Base-by-base conservation (phyloP, 2,888 invertebrate genomes). In the Scaptomyza tumidula region DNA sequence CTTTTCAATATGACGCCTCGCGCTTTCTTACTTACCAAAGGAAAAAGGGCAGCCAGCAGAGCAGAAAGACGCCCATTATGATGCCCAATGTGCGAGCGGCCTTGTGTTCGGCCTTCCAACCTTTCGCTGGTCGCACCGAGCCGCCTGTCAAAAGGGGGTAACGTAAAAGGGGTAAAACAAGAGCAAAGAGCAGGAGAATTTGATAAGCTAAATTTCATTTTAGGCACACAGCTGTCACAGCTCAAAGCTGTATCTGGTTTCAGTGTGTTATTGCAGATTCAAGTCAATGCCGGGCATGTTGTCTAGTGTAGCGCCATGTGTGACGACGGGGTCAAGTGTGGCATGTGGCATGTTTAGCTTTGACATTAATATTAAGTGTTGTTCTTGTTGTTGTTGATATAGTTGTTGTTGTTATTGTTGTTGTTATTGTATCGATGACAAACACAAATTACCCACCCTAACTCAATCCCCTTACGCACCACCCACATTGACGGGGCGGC, bases 1-100 rank as follows among this genome's bases (percentile, higher is more conserved):
- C 13, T 7, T 39, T 9, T 19, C 35, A 11, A 33, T n/a, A 53
- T 39, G 41, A 49, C 45, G n/a, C 9, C 33, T 37, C 19, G 5
- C 11, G 43, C 10, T 2, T 27, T 14, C 29, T 14, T 46, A 62
- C 72, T 63, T 94, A 98, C 98, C 98, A 98, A 44, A 97, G 94
- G 93, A 98, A 98, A 94, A 98, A 98, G 55, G 98, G 98, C 84
- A 98, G 93, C 98, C 98, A 98, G 92, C 98, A 98, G 62, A 98
- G 93, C 78, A 98, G 94, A 93, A 98, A 98, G 31, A 97, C 98
- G 39, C 98, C 98, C 95, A 99, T 98, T 81, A 99, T 98, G 88
- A 98, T 98, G 78, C 98, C 98, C 44, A 98, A 94, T 52, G 98
- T 99, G 89, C 98, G 95, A 44, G 98, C 98, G 1, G 98, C 98